Base-by-base conservation (phyloP, 2,797 vertebrate species). In the Pangasius larnaudii region DNA sequence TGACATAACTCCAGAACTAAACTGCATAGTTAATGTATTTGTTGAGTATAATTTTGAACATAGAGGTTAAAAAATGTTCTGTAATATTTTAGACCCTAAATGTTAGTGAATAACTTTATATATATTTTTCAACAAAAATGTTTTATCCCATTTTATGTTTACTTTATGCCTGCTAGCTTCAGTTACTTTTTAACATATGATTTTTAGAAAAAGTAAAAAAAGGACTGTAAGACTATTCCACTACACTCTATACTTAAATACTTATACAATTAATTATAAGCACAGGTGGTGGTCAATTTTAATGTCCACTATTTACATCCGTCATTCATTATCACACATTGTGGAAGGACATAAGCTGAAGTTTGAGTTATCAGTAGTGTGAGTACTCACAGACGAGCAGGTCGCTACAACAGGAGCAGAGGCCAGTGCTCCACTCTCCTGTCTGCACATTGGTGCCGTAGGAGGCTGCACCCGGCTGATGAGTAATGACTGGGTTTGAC, bases 381-480 rank as follows among this genome's bases (percentile, higher is more conserved):
- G 14, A 75, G 59, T 89, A 96, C 97, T 97, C 89, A 97, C 97
- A 97, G 91, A 96, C 89, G 1, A 95, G 85, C 13, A 93, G 27
- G 91, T 97, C 97, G 63, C 85, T 94, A 93, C 89, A 96, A 91
- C 96, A 97, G 85, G 94, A 93, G 84, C 96, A 97, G 49, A 97
- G 91, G 13, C 95, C 95, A 0, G 95, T 96, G 93, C 95, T 96
- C 97, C 97, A 97, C 5, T 96, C 91, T 78, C 96, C 97, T 0
- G 96, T 96, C 83, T 97, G 95, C 18, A 97, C 96, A 36, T 96
- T 96, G 27, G 96, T 96, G n/a, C 95, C 96, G 7, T 95, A 97
- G n/a, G 95, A 92, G 5, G 91, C 92, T 81, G 94, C 92, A 14
- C 92, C 93, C 1, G 96, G 96, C 89, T 96, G 91, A 89, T 96